Percentiles rank a stretch among this genome's conserved stretches.
phyloP scores from a whole-genome alignment of 2,888 invertebrate species.

The Drosophila austrosaltans region DNA sequence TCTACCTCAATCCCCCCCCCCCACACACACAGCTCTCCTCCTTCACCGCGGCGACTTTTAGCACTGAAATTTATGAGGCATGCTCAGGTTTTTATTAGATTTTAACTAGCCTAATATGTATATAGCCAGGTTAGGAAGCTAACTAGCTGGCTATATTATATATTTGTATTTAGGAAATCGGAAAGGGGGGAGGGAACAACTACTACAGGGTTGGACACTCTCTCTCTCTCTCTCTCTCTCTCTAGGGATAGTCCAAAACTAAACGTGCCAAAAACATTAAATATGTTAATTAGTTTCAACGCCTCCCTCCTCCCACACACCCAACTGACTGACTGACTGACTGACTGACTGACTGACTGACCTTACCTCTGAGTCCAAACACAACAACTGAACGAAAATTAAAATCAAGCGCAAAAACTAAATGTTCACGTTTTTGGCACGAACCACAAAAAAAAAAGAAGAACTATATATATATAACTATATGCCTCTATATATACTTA shows the following conservation, averaged over 20 bases:
- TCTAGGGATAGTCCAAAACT: slow-evolving; percentile 46
- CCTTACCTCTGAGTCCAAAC: background rate
- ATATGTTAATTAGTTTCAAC: slow-evolving; percentile 82
- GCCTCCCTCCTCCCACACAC: slow-evolving; percentile 52
- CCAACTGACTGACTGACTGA: background rate
- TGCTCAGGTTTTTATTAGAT: slow-evolving; percentile 83
- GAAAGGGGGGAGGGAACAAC: background rate
- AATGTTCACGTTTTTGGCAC: slow-evolving; percentile 70
- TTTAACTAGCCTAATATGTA: slow-evolving; percentile 83
- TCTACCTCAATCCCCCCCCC: background rate
- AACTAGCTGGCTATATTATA: slow-evolving; percentile 10
- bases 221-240: no score
- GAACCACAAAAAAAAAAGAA: slow-evolving; percentile 23
- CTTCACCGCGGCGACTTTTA: background rate
- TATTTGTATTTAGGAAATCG: no score
- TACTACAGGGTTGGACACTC: slow-evolving; percentile 51
- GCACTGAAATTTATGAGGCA: slow-evolving; percentile 82
- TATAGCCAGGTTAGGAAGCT: background rate
- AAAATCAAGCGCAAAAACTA: slow-evolving; percentile 62
- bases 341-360: background rate
- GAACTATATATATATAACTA: slow-evolving; percentile 29
- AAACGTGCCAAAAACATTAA: slow-evolving; percentile 83
- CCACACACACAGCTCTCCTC: background rate
- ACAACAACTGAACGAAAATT: slow-evolving; percentile 14
- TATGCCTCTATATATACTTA: background rate